These are phyloP conservation scores for Ceratosolen fusciceps DNA, from an alignment of 1,140 invertebrate genomes.

Conservation along the genomic window DNA sequence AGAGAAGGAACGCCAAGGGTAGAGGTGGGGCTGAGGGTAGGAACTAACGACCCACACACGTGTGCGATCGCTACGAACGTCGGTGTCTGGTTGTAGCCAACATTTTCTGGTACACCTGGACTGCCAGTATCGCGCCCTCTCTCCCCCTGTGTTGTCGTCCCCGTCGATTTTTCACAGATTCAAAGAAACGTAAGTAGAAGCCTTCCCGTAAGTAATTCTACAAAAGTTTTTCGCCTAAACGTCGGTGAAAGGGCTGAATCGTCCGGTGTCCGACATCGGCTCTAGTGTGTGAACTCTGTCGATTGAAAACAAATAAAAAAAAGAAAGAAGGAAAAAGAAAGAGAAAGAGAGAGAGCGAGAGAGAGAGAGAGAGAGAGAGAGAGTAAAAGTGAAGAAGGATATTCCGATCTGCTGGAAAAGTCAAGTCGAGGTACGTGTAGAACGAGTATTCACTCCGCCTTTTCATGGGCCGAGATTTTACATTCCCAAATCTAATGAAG, in stretches of 20 bases:
- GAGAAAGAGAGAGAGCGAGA: too few relatives aligned
- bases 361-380: too few relatives aligned
- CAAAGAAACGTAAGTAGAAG: not conserved
- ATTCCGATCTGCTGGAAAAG: not conserved
- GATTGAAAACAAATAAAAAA: too few relatives aligned
- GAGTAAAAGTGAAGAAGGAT: not conserved
- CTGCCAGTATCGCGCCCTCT: conserved; percentile 13
- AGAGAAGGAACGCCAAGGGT: not conserved
- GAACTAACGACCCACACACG: conserved; percentile 35
- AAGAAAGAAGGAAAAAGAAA: too few relatives aligned
- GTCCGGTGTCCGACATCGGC: not conserved
- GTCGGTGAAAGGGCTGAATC: not conserved
- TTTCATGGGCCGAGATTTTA: not conserved
- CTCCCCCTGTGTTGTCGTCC: not conserved
- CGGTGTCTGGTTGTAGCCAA: not conserved
- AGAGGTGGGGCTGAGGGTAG: not conserved
- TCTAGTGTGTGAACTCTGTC: not conserved
- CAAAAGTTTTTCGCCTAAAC: not conserved
- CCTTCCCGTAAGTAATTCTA: not conserved
- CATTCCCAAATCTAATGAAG: not conserved
- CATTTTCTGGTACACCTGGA: conserved; percentile 3
- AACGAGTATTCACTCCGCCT: not conserved
- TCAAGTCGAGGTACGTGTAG: not conserved
- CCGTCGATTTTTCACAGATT: not conserved
- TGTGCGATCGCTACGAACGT: not conserved